Evolutionary conservation across 2,888 invertebrate genomes (phyloP).

Genomic region (Vandiemenella viatica): DNA sequence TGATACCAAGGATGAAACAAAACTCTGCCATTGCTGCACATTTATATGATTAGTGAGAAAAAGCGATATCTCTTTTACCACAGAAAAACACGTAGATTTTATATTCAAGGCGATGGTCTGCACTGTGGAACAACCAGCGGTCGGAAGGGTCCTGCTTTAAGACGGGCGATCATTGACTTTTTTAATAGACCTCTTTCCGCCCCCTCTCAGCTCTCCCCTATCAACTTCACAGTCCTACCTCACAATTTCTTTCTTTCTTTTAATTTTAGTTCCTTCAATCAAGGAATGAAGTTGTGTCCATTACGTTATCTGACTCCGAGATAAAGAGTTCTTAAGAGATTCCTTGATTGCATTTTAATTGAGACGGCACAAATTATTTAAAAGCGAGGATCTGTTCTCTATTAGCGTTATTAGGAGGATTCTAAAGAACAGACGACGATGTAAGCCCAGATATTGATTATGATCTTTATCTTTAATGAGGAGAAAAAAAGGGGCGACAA

Average conservation of each 20-base stretch:
- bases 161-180: neutral
- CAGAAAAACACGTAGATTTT: no score
- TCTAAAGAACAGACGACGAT: neutral
- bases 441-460: neutral
- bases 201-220: neutral
- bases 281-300: neutral
- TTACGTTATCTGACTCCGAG: neutral
- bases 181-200: neutral
- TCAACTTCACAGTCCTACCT: neutral
- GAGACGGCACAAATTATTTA: neutral
- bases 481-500: neutral
- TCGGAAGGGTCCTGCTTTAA: no score
- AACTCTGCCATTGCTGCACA: no score
- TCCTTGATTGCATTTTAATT: neutral
- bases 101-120: no score
- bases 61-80: no score
- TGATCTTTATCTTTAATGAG: neutral
- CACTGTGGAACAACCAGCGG: no score
- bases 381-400: neutral
- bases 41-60: no score
- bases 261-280: neutral
- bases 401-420: neutral
- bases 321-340: neutral
- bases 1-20: no score
- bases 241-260: neutral